Base-by-base conservation (phyloP, 1,140 invertebrate species). In the Aphis craccivora region DNA sequence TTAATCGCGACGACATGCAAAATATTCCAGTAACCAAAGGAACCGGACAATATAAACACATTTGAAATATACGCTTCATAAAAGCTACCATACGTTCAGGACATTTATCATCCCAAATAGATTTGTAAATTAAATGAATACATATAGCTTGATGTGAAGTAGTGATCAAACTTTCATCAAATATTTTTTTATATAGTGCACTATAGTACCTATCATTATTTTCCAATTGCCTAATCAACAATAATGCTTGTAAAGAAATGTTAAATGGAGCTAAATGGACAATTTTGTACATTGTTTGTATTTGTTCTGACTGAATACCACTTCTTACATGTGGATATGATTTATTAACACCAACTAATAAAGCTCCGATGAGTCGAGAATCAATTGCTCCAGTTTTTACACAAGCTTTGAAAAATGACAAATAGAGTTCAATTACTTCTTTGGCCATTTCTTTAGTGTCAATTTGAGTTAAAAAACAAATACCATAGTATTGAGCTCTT, bases 401-500 rank as follows among this genome's bases (percentile, higher is more conserved):
- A 84, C 97, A 97, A 88, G 98, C 97, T 96, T 99, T 99, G 95
- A 99, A 99, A 94, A 99, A 98, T 0, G 97, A 97, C 95, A 99
- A 99, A 95, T 99, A 99, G n/a, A 99, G 97, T 94, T 96, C 96
- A 1, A 99, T 98, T 35, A 99, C 95, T 90, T 97, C 96, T 6
- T 96, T 95, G 90, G 98, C 97, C 22, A 97, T 97, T 53, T 96
- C 96, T 23, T 96, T 95, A 83, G 98, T 95, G 94, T 97, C 96
- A 94, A 98, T 97, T 95, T 98, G 98, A 81, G 97, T 97, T 35
- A 99, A 95, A 95, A 99, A 98, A 95, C 99, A 99, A 35, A 99
- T 96, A 1, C 97, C 97, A 95, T 99, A 99, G 95, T 99, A 99
- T 95, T 99, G 98, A 1, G 99, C 97, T 93, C 97, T 97, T 11